Evolutionary conservation across 2,113 vertebrate genomes (phyloP).

Genomic region (Heloderma charlesbogerti): DNA sequence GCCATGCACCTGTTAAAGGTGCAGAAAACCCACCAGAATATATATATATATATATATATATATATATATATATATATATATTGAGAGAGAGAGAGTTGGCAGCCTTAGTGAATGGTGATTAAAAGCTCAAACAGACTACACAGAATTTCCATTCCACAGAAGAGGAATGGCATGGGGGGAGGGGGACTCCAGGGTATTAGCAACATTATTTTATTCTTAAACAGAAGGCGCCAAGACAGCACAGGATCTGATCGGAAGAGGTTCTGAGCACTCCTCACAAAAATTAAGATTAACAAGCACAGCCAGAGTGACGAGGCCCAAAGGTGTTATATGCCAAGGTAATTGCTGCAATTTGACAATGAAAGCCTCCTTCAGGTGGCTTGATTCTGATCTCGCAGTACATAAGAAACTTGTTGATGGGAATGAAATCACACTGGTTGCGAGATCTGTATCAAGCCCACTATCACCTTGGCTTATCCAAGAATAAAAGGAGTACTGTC

Average conservation of each 20-base stretch:
- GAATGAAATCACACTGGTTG: background rate
- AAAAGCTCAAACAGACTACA: background rate
- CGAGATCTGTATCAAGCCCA: background rate
- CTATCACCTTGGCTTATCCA: background rate
- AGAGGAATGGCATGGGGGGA: background rate
- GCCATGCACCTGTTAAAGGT: background rate
- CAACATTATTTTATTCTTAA: background rate
- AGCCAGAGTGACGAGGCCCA: background rate
- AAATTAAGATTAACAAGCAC: background rate
- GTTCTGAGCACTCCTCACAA: background rate
- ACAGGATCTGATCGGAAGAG: background rate
- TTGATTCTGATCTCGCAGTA: background rate
- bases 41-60: too few relatives aligned
- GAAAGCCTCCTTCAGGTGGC: constrained; percentile 1
- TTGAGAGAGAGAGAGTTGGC: background rate
- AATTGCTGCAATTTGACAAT: constrained; percentile 7
- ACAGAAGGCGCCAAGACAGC: background rate
- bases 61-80: too few relatives aligned
- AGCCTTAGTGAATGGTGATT: constrained; percentile 5
- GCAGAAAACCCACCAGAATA: background rate
- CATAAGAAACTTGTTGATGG: background rate
- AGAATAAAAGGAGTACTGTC: background rate
- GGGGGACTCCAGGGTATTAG: background rate
- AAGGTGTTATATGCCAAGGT: background rate
- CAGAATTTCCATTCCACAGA: background rate